phyloP scores from a whole-genome alignment of 2,888 invertebrate species.

The Diarsia dahlii region DNA sequence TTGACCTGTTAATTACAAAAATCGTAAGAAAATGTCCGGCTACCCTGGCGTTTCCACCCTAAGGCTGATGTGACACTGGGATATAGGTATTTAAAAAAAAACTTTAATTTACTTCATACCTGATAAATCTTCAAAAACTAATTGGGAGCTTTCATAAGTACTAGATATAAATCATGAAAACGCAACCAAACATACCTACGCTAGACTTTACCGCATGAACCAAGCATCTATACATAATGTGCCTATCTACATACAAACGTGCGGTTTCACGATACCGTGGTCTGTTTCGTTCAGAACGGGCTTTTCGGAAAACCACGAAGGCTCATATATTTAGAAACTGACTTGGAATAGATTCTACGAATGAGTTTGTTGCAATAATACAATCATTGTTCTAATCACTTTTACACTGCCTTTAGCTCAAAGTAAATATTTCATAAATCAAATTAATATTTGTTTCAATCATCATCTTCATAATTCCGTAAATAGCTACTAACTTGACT shows the following conservation, averaged over 20 bases:
- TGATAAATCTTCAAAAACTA: neutral
- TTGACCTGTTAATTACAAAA: no score
- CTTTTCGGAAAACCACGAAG: conserved; percentile 25
- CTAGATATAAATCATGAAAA: neutral
- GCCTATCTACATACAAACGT: conserved; percentile 1
- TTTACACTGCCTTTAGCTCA: neutral
- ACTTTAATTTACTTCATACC: neutral
- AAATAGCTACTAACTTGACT: no score
- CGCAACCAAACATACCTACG: neutral
- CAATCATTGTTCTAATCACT: neutral
- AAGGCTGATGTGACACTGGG: no score
- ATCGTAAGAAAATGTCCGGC: no score
- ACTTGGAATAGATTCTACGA: conserved; percentile 10
- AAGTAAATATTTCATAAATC: no score
- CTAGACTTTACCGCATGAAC: neutral
- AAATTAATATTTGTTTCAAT: no score
- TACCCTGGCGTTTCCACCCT: no score
- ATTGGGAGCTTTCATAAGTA: neutral
- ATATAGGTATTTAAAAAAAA: no score
- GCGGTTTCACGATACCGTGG: conserved; percentile 31
- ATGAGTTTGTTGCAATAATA: neutral
- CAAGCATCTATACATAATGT: neutral
- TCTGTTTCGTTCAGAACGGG: conserved; percentile 23
- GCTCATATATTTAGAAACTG: neutral
- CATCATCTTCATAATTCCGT: no score